Evolutionary conservation across 2,888 invertebrate genomes (phyloP).

Genomic region (Mactromeris polynyma): DNA sequence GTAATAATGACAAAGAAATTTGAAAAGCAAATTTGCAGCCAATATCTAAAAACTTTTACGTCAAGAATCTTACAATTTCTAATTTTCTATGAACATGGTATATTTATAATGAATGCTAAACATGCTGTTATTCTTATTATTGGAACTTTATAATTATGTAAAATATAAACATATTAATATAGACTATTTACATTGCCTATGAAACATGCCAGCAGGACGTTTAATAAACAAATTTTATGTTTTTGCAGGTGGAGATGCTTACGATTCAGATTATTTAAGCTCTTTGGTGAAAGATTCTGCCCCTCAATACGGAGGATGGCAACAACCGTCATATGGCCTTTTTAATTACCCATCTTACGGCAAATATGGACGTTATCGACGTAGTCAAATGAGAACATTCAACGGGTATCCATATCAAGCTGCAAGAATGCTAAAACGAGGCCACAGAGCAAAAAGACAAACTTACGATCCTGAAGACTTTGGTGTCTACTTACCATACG

Average conservation of each 20-base stretch:
- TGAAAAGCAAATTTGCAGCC: too few species aligned
- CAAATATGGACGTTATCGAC: conserved; percentile 32
- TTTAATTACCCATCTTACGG: conserved; percentile 11
- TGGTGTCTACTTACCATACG: conserved; percentile 30
- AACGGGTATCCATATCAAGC: conserved; percentile 18
- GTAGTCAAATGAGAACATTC: conserved; percentile 38
- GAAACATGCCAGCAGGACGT: not conserved
- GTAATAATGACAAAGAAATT: too few species aligned
- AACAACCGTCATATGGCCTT: not conserved
- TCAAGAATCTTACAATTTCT: too few species aligned
- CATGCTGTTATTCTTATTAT: too few species aligned
- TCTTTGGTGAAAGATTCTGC: not conserved
- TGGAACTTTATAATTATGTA: too few species aligned
- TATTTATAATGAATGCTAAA: too few species aligned
- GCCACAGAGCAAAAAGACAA: conserved; percentile 58
- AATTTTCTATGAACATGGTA: too few species aligned
- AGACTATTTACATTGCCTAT: not conserved
- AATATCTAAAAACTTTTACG: too few species aligned
- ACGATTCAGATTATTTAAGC: not conserved
- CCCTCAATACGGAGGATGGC: not conserved
- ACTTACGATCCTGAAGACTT: conserved; percentile 32
- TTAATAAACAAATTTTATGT: not conserved
- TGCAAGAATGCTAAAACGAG: conserved; percentile 52
- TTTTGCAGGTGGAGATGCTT: not conserved
- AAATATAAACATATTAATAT: too few species aligned